These are phyloP conservation scores for Sylvia atricapilla DNA, from an alignment of 2,113 vertebrate species.

Conservation along the genomic window DNA sequence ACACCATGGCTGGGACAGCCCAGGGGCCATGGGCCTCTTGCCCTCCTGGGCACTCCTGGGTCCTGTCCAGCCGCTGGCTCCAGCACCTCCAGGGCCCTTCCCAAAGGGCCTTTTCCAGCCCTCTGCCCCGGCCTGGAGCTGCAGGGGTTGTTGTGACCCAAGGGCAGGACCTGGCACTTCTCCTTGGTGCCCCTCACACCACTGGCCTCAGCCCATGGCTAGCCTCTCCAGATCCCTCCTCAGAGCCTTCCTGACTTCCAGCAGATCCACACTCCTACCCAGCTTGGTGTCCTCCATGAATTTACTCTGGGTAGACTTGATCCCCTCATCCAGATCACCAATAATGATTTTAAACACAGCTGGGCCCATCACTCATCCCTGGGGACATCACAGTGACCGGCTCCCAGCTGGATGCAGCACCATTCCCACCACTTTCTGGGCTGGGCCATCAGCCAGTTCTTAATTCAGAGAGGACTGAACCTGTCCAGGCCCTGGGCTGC, in stretches of 20 bases:
- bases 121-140: neutral
- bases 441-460: neutral
- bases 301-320: fast-evolving
- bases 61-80: neutral
- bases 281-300: neutral
- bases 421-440: neutral
- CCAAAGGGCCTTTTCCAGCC: neutral
- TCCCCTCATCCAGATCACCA: neutral
- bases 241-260: neutral
- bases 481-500: neutral
- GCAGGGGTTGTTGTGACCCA: neutral
- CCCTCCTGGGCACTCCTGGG: neutral
- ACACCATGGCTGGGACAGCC: neutral
- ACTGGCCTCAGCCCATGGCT: neutral
- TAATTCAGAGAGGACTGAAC: neutral
- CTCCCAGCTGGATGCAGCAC: neutral
- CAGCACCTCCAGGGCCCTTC: neutral
- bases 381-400: neutral
- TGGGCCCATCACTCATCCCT: neutral
- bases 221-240: neutral
- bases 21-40: neutral
- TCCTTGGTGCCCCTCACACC: neutral
- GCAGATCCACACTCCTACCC: neutral
- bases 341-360: neutral
- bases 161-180: neutral